phyloP scores from a whole-genome alignment of 1,140 invertebrate genomes.

The Scaptomyza graminum region DNA sequence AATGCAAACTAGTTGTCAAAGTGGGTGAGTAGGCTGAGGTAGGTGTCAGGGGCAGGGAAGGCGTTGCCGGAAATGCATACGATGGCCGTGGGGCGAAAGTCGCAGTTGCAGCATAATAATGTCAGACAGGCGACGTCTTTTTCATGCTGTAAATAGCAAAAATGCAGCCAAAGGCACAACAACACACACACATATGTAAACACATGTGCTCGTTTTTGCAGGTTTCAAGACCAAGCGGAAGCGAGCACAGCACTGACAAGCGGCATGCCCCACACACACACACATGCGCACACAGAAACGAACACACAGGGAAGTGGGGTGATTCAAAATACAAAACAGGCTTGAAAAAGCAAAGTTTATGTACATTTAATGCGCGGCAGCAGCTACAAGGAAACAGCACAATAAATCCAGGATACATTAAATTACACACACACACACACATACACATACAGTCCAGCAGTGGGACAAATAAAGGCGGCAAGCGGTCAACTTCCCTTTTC shows the following conservation, averaged over 20 bases:
- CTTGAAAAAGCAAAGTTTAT: constrained; percentile 63
- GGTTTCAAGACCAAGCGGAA: constrained; percentile 80
- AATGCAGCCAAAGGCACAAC: constrained; percentile 58
- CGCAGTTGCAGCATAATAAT: constrained; percentile 78
- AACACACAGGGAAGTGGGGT: constrained; percentile 6
- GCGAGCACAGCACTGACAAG: constrained; percentile 54
- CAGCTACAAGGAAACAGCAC: constrained; percentile 72
- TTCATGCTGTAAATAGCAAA: constrained; percentile 77
- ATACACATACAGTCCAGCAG: constrained; percentile 25
- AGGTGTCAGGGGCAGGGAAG: neutral
- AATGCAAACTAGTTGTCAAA: constrained; percentile 10
- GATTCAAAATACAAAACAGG: constrained; percentile 18
- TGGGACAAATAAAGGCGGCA: constrained; percentile 41
- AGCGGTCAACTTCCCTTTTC: constrained; percentile 75
- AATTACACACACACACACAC: constrained; percentile 60
- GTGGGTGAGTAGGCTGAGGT: neutral
- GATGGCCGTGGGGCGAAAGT: constrained; percentile 65
- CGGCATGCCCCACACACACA: constrained; percentile 35
- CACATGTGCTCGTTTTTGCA: constrained; percentile 58
- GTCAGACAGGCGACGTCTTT: constrained; percentile 80
- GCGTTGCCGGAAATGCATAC: constrained; percentile 61
- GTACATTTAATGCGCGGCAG: constrained; percentile 76
- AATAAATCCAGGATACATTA: constrained; percentile 82
- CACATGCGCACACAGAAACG: constrained; percentile 15
- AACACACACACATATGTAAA: constrained; percentile 40